A percentile compares a stretch with the other conserved stretches of the same genome.
Evolutionary conservation across 1,140 invertebrate species (phyloP).

Genomic region (Conus betulinus): DNA sequence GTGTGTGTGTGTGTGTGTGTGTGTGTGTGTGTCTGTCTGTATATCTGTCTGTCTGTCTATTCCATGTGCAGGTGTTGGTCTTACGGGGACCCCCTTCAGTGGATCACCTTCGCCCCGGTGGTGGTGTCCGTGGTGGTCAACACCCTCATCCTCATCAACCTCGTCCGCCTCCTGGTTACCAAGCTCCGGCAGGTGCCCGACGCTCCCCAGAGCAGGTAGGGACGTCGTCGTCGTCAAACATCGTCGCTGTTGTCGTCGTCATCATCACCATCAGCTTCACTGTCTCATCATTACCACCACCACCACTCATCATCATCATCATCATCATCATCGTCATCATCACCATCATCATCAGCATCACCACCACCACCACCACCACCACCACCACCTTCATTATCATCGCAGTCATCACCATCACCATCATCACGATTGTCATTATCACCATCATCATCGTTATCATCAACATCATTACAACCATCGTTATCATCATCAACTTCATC

Average conservation of each 20-base stretch:
- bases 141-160: slow-evolving; percentile 93
- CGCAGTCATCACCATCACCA: too few relatives aligned
- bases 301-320: neutral
- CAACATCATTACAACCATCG: neutral
- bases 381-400: neutral
- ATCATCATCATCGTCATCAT: neutral
- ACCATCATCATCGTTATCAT: neutral
- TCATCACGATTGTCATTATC: too few relatives aligned
- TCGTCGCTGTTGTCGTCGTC: slow-evolving; percentile 27
- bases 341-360: neutral
- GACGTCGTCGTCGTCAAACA: neutral
- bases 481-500: neutral
- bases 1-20: too few relatives aligned
- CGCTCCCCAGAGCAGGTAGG: slow-evolving; percentile 73
- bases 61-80: slow-evolving; percentile 64
- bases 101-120: slow-evolving; percentile 66
- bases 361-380: neutral
- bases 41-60: too few relatives aligned
- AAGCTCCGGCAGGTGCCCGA: slow-evolving; percentile 84
- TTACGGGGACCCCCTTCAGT: slow-evolving; percentile 53
- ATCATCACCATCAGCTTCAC: neutral
- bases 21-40: too few relatives aligned
- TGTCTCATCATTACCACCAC: neutral
- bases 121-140: slow-evolving; percentile 78
- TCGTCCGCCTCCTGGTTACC: slow-evolving; percentile 91